Base-by-base conservation (phyloP, 2,888 invertebrate genomes). In the Orchesellides sinensis region DNA sequence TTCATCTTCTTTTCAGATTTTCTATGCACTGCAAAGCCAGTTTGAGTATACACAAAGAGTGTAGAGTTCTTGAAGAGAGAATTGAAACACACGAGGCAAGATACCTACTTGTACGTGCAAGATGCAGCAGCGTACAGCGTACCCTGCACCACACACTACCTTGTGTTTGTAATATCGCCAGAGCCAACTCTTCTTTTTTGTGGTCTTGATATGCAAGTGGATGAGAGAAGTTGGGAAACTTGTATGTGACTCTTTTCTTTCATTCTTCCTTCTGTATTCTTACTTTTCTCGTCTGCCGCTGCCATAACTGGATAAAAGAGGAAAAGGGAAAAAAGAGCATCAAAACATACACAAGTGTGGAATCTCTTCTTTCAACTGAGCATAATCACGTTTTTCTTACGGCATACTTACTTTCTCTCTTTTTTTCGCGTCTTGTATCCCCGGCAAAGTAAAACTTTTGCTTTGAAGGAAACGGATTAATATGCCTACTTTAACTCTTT, bases 281-380 rank as follows among this genome's bases (percentile, higher is more conserved):
- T 14, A 56, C 56, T 56, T 56, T 56, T 56, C 56, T 56, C 23
- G 56, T 56, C 17, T 56, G 56, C 56, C 27, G 56, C 27, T 56
- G 56, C 56, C 1, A 8, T 27, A 23, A 21, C 54, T 21, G 23
- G 6, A 54, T 6, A 54, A 23, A 19, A 54, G 23, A 23, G 54
- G 23, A 54, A 23, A 54, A 54, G 14, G 14, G 21, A 23, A 23
- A 54, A 54, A 5, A 56, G 25, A 56, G 56, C 27, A 56, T 56
- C 56, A 27, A 5, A 27, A 56, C 25, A 56, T 8, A 56, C 56
- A 21, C 54, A 23, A 49, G 49, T 49, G 49, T 49, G 49, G 49
- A 54, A 54, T 54, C 54, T 23, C 25, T 54, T 23, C 25, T 54
- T 54, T 54, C 54, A 49, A 49, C 49, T 49, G 17, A 54, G 27